Base-by-base conservation (phyloP, 1,140 invertebrate species). In the Eciton burchellii region DNA sequence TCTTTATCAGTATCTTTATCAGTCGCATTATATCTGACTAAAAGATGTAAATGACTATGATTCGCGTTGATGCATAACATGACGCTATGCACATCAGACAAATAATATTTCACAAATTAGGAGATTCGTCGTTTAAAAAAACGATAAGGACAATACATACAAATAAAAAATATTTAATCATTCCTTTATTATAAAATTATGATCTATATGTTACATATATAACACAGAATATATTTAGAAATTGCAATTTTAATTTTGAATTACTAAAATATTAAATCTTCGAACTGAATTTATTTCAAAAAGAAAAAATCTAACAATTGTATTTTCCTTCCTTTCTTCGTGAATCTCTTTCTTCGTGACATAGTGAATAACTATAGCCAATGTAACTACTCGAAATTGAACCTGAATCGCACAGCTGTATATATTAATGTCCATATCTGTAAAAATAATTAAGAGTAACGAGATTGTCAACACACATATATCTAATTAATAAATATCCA, bases 371-470 rank as follows among this genome's bases (percentile, higher is more conserved):
- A 70, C 35, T 35, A 52, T 54, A 54, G 29, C 9, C 14, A 12
- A 35, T 0, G 21, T 35, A 12, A 56, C 49, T 16, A 4, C 14
- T 8, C 45, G 24, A 26, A 70, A 6, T 26, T 3, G 29, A 47
- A 5, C 12, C 9, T 52, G 71, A 19, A 8, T 49, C 49, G 59
- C 14, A 24, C 9, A 84, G 11, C 12, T 79, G 56, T 21, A 45
- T 52, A 45, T n/a, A 70, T 65, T 94, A 95, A 88, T 95, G 95
- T 82, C 95, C 95, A 89, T 95, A 95, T 85, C 95, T 95, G 92
- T 83, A 94, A 89, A 88, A 35, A 35, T 35, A 35, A 35, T 35
- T 54, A 88, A 79, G 90, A 88, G 72, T 21, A 83, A 71, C 8
- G 54, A 54, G 73, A 70, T 56, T 35, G 24, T 59, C 90, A 92